phyloP scores from a whole-genome alignment of 2,113 vertebrate species.

The Marmota monax region DNA sequence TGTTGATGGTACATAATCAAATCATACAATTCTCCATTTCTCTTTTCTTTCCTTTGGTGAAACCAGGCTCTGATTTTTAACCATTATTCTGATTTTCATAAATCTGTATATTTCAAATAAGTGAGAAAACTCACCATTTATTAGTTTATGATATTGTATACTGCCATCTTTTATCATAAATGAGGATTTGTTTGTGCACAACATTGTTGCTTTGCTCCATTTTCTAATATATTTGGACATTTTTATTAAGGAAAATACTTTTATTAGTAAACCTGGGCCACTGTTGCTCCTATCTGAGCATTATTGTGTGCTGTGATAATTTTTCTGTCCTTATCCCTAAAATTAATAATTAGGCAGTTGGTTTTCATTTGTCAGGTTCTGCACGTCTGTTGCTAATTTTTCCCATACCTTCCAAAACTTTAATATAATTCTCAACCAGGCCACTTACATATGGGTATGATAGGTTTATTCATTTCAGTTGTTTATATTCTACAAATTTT shows the following conservation, averaged over 20 bases:
- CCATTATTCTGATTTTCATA: neutral
- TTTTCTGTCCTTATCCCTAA: neutral
- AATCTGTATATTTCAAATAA: neutral
- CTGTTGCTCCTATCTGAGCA: neutral
- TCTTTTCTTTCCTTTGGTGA: neutral
- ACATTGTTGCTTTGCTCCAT: neutral
- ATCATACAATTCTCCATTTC: fast-evolving
- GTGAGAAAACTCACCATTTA: neutral
- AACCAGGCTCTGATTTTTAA: neutral
- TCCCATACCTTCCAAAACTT: no score
- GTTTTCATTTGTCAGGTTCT: neutral
- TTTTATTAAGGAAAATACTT: neutral
- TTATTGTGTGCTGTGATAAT: neutral
- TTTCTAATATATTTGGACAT: neutral
- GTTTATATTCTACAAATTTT: neutral
- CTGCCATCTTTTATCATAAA: neutral
- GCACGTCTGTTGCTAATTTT: neutral
- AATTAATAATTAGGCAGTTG: neutral
- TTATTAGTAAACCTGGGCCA: neutral
- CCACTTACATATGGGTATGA: neutral
- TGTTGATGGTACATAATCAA: neutral
- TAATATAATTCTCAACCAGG: neutral
- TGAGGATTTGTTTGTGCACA: neutral
- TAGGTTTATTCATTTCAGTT: neutral
- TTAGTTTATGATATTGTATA: neutral